phyloP scores from a whole-genome alignment of 2,113 vertebrate genomes.

The Stictonetta naevosa region DNA sequence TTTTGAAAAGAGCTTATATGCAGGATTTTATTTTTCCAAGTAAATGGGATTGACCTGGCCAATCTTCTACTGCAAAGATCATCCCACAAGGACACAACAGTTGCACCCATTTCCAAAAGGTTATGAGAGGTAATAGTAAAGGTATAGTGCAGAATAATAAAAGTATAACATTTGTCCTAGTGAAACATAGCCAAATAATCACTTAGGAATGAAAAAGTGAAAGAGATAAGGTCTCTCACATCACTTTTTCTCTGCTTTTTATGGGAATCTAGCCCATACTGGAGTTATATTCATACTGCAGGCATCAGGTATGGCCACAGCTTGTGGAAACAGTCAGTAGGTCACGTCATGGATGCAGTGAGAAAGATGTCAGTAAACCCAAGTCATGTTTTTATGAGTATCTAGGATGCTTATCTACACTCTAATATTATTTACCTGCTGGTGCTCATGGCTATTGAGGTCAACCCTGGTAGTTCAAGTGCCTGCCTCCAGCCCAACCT shows the following conservation, averaged over 20 bases:
- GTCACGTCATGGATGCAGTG: not conserved
- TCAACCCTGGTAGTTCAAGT: not conserved
- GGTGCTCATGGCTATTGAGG: not conserved
- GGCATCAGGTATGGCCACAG: not conserved
- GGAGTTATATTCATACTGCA: not conserved
- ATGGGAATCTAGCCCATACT: not conserved
- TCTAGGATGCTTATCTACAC: not conserved
- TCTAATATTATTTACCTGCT: not conserved
- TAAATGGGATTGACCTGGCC: not conserved
- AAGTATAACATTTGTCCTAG: not conserved
- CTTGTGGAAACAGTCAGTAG: not conserved
- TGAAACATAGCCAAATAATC: not conserved
- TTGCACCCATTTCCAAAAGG: not conserved
- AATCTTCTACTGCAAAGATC: not conserved
- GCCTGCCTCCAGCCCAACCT: not conserved
- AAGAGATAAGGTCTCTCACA: not conserved
- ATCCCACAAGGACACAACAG: not conserved
- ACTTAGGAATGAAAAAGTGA: not conserved
- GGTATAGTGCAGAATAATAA: not conserved
- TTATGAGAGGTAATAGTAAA: not conserved
- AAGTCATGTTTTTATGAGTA: not conserved
- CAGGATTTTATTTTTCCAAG: not conserved
- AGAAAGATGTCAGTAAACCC: not conserved
- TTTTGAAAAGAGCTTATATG: not conserved
- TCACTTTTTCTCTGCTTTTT: not conserved